Base-by-base conservation (phyloP, 1,140 invertebrate genomes). In the Zaprionus camerounensis region DNA sequence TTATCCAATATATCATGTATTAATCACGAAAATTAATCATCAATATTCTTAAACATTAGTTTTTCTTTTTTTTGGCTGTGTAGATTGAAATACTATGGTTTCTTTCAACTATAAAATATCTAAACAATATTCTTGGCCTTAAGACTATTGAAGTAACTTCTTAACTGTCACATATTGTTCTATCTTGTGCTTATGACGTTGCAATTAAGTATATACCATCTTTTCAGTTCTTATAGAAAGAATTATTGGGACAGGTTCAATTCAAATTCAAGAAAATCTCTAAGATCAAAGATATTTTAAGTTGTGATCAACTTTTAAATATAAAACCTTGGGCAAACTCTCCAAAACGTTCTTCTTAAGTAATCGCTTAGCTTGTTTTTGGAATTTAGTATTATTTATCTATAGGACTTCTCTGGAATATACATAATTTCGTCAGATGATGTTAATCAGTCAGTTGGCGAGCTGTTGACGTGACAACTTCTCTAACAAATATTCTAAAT, bases 401-500 rank as follows among this genome's bases (percentile, higher is more conserved):
- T 22, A 49, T 9, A 3, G n/a, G 7, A 9, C n/a, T 11, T 49
- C 44, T 13, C 36, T 15, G 15, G 11, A 56, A 41, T 41, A 9
- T 28, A 44, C 20, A 41, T 59, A 13, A 26, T n/a, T 34, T 12
- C 7, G 12, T 26, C 7, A 22, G 22, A 20, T 5, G 36, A 22
- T n/a, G 24, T 38, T 34, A 36, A 6, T 34, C 17, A 20, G 15
- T 13, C n/a, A 44, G 36, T 31, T 56, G 53, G 13, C 26, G 22
- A 12, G 53, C 24, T 26, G n/a, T 15, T 28, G 61, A 20, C 11
- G 61, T 5, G 15, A 76, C 17, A 28, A 78, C 46, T 53, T 88
- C 84, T 0, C 66, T 62, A 2, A 51, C 26, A 69, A 90, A 88
- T 55, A 62, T 72, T 11, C 84, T 59, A 15, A 90, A 36, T 46